Conservation (phyloP, 2,888 invertebrate genomes). For the Lasioglossum oenotherae region DNA sequence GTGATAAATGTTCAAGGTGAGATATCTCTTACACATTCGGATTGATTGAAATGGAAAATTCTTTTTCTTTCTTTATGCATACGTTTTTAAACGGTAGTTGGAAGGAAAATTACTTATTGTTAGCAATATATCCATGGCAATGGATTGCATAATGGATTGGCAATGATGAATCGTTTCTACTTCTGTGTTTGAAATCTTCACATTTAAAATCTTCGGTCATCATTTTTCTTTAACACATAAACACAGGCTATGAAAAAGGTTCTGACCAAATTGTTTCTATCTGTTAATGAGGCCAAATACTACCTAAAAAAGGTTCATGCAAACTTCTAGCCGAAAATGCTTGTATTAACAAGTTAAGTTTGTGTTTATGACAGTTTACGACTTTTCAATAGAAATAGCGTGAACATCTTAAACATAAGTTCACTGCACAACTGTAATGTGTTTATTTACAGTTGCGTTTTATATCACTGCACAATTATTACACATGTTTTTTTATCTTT, state of each 20-base stretch:
- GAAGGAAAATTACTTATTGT: not conserved
- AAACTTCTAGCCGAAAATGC: not conserved
- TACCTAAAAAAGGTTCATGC: not conserved
- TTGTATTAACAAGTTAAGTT: not conserved
- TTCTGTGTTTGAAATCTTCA: not conserved
- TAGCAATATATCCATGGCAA: not conserved
- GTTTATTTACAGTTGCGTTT: not conserved
- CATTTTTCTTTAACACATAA: no score
- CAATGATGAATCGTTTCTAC: not conserved
- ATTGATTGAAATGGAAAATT: not conserved
- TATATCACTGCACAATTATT: not conserved
- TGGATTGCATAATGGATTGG: no score
- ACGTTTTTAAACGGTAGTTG: not conserved
- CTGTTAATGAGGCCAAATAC: not conserved
- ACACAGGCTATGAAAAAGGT: no score
- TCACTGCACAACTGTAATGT: not conserved
- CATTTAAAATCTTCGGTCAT: not conserved
- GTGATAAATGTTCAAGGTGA: not conserved
- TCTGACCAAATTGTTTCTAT: not conserved
- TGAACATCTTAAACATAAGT: no score
- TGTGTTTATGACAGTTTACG: not conserved
- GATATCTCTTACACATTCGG: not conserved
- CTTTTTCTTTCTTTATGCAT: not conserved
- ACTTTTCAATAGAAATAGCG: not conserved
- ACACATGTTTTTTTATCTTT: not conserved